Evolutionary conservation across 2,888 invertebrate genomes (phyloP).

Genomic region (Drosophila kuntzei): DNA sequence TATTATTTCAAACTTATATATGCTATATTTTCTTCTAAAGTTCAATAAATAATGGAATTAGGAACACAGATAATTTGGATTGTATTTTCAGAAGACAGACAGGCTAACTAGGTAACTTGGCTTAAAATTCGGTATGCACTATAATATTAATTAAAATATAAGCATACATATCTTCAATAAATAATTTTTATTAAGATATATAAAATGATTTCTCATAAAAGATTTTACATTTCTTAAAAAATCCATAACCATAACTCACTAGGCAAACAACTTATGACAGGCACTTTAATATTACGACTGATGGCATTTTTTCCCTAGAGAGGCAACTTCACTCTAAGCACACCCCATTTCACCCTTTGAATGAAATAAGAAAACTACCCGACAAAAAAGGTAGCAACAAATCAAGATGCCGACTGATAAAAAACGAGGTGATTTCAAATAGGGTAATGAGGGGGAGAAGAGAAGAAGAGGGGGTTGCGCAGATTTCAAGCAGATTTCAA

Average conservation of each 20-base stretch:
- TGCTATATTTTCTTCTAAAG: no score
- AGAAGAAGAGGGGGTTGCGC: background rate
- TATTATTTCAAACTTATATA: no score
- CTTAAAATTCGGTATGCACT: no score
- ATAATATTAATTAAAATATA: no score
- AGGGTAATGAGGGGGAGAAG: no score
- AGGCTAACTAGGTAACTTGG: no score
- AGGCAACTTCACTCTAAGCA: background rate
- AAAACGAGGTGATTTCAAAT: conserved; percentile 15
- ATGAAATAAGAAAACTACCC: conserved; percentile 17
- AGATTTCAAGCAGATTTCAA: conserved; percentile 41
- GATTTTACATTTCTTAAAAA: background rate
- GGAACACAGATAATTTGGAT: no score
- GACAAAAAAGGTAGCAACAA: conserved; percentile 8
- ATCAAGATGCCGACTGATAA: conserved; percentile 26
- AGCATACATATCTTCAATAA: no score
- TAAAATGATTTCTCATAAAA: no score
- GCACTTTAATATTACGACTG: background rate
- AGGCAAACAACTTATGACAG: conserved; percentile 12
- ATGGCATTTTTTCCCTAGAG: conserved; percentile 3
- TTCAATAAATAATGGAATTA: no score
- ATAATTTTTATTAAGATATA: background rate
- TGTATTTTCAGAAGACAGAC: no score
- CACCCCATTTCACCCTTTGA: background rate
- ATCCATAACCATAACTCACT: background rate